phyloP scores from a whole-genome alignment of 2,113 vertebrate genomes.

The Triplophysa siluroides region DNA sequence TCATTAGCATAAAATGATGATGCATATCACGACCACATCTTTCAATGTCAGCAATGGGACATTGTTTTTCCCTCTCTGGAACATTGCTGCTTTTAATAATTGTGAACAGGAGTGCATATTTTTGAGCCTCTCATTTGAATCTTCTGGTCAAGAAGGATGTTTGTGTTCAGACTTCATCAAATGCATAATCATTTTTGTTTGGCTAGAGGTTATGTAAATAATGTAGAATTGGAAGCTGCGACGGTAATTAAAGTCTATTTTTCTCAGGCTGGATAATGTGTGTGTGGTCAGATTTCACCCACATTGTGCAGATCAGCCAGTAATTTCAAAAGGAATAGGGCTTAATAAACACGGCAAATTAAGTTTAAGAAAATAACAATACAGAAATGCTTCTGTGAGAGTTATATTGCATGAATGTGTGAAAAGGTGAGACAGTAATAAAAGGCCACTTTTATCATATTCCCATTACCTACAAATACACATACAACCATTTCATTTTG shows the following conservation, averaged over 20 bases:
- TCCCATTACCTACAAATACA: not conserved
- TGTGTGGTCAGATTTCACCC: not conserved
- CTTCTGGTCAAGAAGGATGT: conserved; percentile 55
- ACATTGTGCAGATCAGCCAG: not conserved
- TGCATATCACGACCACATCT: not conserved
- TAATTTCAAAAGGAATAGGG: too few species aligned
- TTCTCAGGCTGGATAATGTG: not conserved
- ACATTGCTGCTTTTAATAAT: not conserved
- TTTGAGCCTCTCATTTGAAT: conserved; percentile 37
- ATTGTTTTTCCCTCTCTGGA: not conserved
- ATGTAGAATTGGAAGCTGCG: conserved; percentile 52
- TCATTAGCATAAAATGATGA: not conserved
- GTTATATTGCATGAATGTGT: too few species aligned
- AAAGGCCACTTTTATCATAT: too few species aligned
- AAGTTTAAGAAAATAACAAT: too few species aligned
- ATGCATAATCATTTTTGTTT: conserved; percentile 39
- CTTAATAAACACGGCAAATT: too few species aligned
- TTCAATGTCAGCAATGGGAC: conserved; percentile 1
- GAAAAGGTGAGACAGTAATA: too few species aligned
- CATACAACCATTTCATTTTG: not conserved
- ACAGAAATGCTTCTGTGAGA: too few species aligned
- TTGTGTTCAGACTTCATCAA: conserved; percentile 55
- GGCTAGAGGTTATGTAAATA: conserved; percentile 54
- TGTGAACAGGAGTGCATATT: conserved; percentile 35
- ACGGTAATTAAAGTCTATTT: conserved; percentile 51